Evolutionary conservation across 2,113 vertebrate species (phyloP).

Genomic region (Tragulus kanchil): DNA sequence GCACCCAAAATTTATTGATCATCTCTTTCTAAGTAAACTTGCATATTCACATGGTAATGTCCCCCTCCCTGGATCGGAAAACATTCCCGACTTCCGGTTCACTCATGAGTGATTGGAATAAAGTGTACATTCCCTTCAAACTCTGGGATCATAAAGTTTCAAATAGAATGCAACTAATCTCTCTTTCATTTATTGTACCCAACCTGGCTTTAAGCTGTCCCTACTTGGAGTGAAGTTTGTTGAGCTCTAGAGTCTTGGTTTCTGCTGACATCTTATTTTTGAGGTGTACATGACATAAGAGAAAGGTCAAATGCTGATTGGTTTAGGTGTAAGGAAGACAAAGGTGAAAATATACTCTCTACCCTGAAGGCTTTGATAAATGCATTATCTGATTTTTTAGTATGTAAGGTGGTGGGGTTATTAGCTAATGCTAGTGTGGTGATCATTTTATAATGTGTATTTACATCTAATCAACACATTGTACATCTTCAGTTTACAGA

Average conservation of each 20-base stretch:
- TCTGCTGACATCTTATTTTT: neutral
- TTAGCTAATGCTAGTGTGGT: neutral
- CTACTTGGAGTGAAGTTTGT: neutral
- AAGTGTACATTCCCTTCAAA: neutral
- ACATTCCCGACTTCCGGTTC: too few relatives aligned
- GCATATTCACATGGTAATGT: neutral
- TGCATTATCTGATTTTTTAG: neutral
- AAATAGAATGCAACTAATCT: neutral
- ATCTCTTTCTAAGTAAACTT: neutral
- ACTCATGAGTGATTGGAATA: neutral
- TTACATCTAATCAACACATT: neutral
- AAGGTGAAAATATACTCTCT: slow-evolving; percentile 27
- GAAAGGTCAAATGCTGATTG: neutral
- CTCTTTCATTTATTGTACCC: neutral
- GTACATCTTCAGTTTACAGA: neutral
- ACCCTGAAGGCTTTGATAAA: neutral
- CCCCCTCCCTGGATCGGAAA: too few relatives aligned
- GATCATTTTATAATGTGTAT: neutral
- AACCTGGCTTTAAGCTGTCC: neutral
- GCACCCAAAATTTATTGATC: neutral
- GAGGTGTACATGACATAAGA: neutral
- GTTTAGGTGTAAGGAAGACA: neutral
- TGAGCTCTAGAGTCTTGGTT: neutral
- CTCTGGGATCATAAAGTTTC: neutral
- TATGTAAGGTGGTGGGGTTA: neutral